Base-by-base conservation (phyloP, 2,888 invertebrate genomes). In the Tenthredo distinguenda region DNA sequence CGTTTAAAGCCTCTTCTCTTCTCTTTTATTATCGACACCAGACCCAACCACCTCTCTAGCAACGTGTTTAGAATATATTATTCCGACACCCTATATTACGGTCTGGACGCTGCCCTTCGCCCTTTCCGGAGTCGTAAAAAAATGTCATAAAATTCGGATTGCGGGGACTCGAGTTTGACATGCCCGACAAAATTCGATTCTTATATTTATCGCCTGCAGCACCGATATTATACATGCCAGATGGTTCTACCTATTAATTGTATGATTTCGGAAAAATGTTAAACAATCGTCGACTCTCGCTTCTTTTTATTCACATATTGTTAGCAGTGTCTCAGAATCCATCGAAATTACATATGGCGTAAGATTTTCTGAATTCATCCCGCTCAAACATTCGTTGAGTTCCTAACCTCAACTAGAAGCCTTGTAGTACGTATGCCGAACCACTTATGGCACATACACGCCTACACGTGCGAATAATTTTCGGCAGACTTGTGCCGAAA, bases 1-100 rank as follows among this genome's bases (percentile, higher is more conserved):
- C 91, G 91, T 91, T 89, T 89, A 87, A 87, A 89, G 86, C 87
- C 84, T 81, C 84, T 81, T 86, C 86, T 82, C 81, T 84, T 58
- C 47, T 82, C 82, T 83, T 83, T 83, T 83, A 83, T 71, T 50
- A 83, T 83, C 83, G 68, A 31, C 68, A 34, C 83, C 34, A 43
- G 40, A 62, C 40, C 81, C 83, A 71, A 62, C 68, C 83, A 71
- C 50, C 83, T 68, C 5, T 62, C 58, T 62, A 40, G 62, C 83
- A 83, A 83, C 83, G 83, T 83, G 83, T 83, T 83, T 83, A 68
- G 83, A 83, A 83, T 83, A 83, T 71, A 83, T 83, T 83, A 83
- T 83, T 83, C 68, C 21, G 68, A 83, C 83, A 83, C 83, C 83
- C 83, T 50, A 83, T 83, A 83, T 83, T 50, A 71, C 68, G 47